Conservation (phyloP, 2,797 vertebrate species). For the Sebastes minor region DNA sequence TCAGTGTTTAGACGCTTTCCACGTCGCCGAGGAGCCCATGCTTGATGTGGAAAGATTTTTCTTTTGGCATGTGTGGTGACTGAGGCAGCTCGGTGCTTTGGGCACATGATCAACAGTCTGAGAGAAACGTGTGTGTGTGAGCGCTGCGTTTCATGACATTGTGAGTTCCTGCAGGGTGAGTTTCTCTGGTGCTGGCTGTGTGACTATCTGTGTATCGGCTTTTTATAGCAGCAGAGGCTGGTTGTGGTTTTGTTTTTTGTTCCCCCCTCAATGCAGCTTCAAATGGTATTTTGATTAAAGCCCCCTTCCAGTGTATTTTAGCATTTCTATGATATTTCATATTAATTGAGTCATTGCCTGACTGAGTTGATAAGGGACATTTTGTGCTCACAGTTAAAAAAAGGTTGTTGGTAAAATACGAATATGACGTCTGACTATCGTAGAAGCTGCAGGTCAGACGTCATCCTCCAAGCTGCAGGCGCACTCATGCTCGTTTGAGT, state of each 20-base stretch:
- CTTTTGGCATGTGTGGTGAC: conserved; percentile 14
- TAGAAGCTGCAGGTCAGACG: too few relatives aligned
- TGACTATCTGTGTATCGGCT: conserved; percentile 9
- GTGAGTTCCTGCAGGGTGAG: conserved; percentile 39
- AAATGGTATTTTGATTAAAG: neutral
- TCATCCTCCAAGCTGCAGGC: too few relatives aligned
- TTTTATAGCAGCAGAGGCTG: conserved; percentile 34
- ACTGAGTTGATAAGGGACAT: too few relatives aligned
- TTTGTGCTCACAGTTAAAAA: too few relatives aligned
- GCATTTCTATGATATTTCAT: too few relatives aligned
- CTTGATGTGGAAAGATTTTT: conserved; percentile 37
- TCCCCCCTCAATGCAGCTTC: neutral
- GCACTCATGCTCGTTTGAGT: too few relatives aligned
- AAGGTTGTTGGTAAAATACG: too few relatives aligned
- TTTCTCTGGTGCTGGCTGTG: conserved; percentile 20
- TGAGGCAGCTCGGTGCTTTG: conserved; percentile 9
- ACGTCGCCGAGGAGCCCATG: conserved; percentile 21
- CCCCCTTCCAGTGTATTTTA: too few relatives aligned
- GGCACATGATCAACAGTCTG: neutral
- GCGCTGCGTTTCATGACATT: conserved; percentile 38
- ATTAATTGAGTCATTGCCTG: too few relatives aligned
- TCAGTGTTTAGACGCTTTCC: conserved; percentile 37
- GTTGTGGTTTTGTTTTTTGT: conserved; percentile 11
- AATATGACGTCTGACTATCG: too few relatives aligned
- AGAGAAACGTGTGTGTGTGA: conserved; percentile 1